These are phyloP conservation scores for Dasypogon diadema DNA, from an alignment of 2,888 invertebrate species.

Conservation along the genomic window DNA sequence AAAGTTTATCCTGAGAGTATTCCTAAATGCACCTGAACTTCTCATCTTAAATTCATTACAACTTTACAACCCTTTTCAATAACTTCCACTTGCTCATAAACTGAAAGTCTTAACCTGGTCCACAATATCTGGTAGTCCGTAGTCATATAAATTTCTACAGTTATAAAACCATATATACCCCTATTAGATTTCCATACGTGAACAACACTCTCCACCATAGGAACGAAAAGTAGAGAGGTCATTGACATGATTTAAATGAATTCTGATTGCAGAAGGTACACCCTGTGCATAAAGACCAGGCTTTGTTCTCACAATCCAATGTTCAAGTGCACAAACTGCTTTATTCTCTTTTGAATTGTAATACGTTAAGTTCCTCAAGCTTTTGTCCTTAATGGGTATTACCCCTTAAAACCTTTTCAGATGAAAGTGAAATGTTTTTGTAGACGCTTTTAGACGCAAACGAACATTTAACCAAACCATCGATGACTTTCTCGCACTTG, in stretches of 20 bases:
- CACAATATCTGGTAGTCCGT: too few relatives aligned
- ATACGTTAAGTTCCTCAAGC: conserved; percentile 42
- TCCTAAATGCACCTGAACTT: too few relatives aligned
- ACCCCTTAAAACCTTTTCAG: conserved; percentile 37
- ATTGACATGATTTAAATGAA: conserved; percentile 31
- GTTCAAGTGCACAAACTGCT: conserved; percentile 46
- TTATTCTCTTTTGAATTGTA: conserved; percentile 36
- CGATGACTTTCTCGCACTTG: conserved; percentile 24
- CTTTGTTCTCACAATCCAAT: conserved; percentile 26
- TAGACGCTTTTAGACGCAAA: conserved; percentile 24
- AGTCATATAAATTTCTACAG: too few relatives aligned
- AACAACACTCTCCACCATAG: too few relatives aligned
- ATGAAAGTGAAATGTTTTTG: conserved; percentile 45
- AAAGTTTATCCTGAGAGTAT: too few relatives aligned
- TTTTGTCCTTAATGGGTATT: conserved; percentile 39
- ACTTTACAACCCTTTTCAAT: too few relatives aligned
- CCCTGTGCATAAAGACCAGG: neutral
- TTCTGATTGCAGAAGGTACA: conserved; percentile 26
- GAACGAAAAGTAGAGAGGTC: too few relatives aligned
- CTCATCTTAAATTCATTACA: too few relatives aligned
- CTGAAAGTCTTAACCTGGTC: too few relatives aligned
- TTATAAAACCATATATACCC: too few relatives aligned
- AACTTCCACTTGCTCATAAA: too few relatives aligned
- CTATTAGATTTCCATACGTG: too few relatives aligned
- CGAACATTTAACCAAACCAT: neutral